phyloP scores from a whole-genome alignment of 2,888 invertebrate genomes.

The Campoplex nolae region DNA sequence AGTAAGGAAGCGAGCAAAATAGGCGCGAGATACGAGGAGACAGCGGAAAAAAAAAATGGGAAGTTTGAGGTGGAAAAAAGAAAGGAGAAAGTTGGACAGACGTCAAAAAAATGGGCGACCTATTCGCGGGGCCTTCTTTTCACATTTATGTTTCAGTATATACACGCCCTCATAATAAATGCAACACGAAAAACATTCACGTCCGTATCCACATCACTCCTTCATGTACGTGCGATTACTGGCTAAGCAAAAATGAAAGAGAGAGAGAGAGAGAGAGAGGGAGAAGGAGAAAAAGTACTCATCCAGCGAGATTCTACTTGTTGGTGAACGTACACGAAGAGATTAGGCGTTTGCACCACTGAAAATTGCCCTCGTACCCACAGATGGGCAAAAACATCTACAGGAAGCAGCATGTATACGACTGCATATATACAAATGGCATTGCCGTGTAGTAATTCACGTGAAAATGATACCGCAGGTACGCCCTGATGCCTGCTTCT shows the following conservation, averaged over 20 bases:
- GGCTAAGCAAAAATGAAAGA: slow-evolving; percentile 34
- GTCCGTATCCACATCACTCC: neutral
- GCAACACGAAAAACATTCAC: neutral
- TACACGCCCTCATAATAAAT: neutral
- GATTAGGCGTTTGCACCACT: slow-evolving; percentile 47
- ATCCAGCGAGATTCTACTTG: slow-evolving; percentile 11
- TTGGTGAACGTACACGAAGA: slow-evolving; percentile 10
- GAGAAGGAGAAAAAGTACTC: neutral
- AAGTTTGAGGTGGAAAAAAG: neutral
- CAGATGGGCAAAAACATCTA: neutral
- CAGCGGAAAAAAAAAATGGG: neutral
- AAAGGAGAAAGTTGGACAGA: neutral
- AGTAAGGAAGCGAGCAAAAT: slow-evolving; percentile 16
- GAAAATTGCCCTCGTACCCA: slow-evolving; percentile 24
- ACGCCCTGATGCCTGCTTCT: neutral
- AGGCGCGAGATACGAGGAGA: neutral
- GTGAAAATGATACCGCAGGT: neutral
- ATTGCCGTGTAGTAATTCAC: slow-evolving; percentile 10
- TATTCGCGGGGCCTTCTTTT: neutral
- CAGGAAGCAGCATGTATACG: neutral
- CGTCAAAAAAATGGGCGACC: neutral
- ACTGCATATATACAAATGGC: neutral
- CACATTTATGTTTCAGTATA: neutral
- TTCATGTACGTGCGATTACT: neutral
- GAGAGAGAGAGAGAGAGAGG: slow-evolving; percentile 15